Base-by-base conservation (phyloP, 2,113 vertebrate species). In the Rhombomys opimus region DNA sequence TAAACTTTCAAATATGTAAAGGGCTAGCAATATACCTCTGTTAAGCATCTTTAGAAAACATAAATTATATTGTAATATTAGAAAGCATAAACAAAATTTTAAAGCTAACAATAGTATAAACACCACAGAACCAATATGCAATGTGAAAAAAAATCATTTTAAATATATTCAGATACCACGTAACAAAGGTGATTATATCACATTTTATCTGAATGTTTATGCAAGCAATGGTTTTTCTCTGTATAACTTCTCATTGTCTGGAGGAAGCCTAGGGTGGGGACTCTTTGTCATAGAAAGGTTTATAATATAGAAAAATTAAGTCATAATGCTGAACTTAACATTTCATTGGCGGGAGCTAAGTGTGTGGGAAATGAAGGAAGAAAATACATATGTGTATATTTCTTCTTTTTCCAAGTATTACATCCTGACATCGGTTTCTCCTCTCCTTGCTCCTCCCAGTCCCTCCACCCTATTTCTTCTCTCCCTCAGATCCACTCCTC, bases 241-340 rank as follows among this genome's bases (percentile, higher is more conserved):
- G 4, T 30, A 6, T 46, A 11, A 14, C 46, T 54, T 75, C 7
- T 75, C 30, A 88, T 63, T 46, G 15, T 75, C 50, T 32, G 22
- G 27, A 27, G 11, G 11, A n/a, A 76, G 10, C 35, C 11, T 20
- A 46, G 4, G 17, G 1, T 63, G 18, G 14, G 5, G 1, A 61
- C 3, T 32, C 89, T 68, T 9, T 0, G 8, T 10, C 9, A 4
- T 63, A 8, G 1, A 52, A 73, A 80, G 2, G 0, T 25, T 67
- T 41, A 1, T 6, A 2, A 1, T 75, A 1, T 13, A 76, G 12
- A 68, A 46, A 65, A 41, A 22, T 50, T 22, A 67, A 11, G 0
- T 32, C 1, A 0, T 27, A 67, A 41, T 84, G 4, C 0, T 8
- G 6, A 70, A 8, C 7, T 4, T 35, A n/a, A 12, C 35, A 1